A percentile compares a stretch with the other conserved stretches of the same genome.
phyloP scores from a whole-genome alignment of 2,113 vertebrate genomes.

The Actenoides hombroni region DNA sequence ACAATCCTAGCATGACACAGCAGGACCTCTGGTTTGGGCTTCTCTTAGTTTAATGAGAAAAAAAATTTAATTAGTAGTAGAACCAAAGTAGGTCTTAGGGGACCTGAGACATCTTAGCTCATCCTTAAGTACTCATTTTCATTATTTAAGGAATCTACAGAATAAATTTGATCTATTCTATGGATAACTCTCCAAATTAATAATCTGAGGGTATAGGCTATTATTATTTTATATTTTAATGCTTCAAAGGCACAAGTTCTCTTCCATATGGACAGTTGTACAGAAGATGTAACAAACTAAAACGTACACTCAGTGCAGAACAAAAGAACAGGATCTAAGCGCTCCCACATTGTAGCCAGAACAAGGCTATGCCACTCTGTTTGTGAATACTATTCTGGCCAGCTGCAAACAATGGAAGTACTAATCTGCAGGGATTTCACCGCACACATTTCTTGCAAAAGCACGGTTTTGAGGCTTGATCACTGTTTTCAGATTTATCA shows the following conservation, averaged over 20 bases:
- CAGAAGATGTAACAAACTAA: background rate
- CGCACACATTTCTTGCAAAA: background rate
- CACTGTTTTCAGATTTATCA: background rate
- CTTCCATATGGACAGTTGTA: background rate
- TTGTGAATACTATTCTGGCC: background rate
- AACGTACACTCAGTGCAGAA: background rate
- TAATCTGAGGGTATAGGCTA: background rate
- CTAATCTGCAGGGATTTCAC: background rate
- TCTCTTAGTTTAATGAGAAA: background rate
- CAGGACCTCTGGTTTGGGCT: background rate
- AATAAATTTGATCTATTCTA: background rate
- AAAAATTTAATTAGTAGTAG: background rate
- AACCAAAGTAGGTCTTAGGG: background rate
- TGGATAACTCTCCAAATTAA: background rate
- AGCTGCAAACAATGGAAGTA: background rate
- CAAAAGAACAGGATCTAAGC: background rate
- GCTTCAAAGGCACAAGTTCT: background rate
- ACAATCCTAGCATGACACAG: background rate
- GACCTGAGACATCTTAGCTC: background rate
- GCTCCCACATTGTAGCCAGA: rapidly evolving
- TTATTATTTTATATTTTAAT: background rate
- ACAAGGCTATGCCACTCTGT: background rate
- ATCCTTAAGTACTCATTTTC: background rate
- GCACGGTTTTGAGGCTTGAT: background rate
- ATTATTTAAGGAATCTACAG: background rate